These are phyloP conservation scores for Pomatorhinus ruficollis DNA, from an alignment of 2,113 vertebrate species.

Conservation along the genomic window DNA sequence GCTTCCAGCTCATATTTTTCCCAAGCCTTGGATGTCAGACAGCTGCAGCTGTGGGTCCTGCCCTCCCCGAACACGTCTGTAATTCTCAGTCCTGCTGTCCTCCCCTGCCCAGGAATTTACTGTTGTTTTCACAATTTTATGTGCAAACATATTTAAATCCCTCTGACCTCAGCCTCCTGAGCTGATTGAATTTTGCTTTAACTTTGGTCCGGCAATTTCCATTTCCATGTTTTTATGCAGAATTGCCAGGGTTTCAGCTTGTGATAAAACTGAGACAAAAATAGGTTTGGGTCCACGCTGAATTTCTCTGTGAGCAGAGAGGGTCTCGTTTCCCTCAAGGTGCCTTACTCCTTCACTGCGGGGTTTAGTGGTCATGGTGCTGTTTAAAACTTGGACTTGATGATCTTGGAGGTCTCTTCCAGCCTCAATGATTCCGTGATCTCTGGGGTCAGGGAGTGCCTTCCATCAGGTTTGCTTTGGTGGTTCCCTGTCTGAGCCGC, in stretches of 20 bases:
- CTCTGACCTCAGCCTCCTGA: background rate
- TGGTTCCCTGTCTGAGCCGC: background rate
- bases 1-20: background rate
- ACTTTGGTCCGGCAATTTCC: background rate
- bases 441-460: background rate
- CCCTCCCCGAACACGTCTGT: background rate
- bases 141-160: background rate
- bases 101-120: background rate
- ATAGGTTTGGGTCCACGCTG: background rate
- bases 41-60: background rate
- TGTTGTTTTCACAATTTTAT: background rate
- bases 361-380: rapidly evolving
- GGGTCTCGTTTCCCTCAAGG: background rate
- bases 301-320: background rate
- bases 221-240: background rate
- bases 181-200: background rate
- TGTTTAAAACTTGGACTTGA: background rate
- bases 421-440: rapidly evolving
- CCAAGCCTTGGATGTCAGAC: background rate
- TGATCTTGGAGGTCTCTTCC: background rate
- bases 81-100: background rate
- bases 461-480: background rate
- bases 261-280: background rate
- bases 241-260: background rate
- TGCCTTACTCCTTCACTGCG: rapidly evolving